phyloP scores from a whole-genome alignment of 2,888 invertebrate species.

The Cataglyphis albicans region DNA sequence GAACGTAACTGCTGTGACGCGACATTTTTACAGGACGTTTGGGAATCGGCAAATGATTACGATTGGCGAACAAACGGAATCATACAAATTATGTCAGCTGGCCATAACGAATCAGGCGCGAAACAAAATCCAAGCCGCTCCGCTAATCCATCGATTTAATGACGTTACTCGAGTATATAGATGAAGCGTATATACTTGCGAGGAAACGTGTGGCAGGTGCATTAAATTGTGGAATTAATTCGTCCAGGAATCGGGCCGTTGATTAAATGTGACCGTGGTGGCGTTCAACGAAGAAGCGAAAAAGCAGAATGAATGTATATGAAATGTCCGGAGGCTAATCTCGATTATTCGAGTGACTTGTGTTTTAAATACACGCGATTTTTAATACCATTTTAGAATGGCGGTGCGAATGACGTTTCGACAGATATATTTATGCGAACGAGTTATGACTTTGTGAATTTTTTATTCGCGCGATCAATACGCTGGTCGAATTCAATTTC shows the following conservation, averaged over 20 bases:
- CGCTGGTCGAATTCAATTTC: conserved; percentile 27
- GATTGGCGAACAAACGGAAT: conserved; percentile 66
- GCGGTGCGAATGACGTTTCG: conserved; percentile 31
- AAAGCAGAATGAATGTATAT: background rate
- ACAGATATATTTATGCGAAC: conserved; percentile 31
- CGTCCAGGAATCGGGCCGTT: conserved; percentile 37
- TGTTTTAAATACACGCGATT: conserved; percentile 37
- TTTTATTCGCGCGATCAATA: conserved; percentile 4
- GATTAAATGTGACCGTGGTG: conserved; percentile 36
- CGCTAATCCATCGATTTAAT: conserved; percentile 66
- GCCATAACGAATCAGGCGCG: conserved; percentile 37
- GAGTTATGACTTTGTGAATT: conserved; percentile 24
- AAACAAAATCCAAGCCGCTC: conserved; percentile 62
- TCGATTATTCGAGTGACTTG: conserved; percentile 32
- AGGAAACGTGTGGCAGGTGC: conserved; percentile 58
- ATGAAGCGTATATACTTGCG: conserved; percentile 35
- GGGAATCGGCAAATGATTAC: conserved; percentile 68
- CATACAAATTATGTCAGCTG: conserved; percentile 53
- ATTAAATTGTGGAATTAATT: conserved; percentile 69
- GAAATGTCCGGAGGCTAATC: background rate
- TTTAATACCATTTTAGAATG: conserved; percentile 20
- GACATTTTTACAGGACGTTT: conserved; percentile 57
- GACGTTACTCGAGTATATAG: conserved; percentile 66
- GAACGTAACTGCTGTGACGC: conserved; percentile 15
- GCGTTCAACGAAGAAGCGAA: conserved; percentile 4